Base-by-base conservation (phyloP, 2,113 vertebrate genomes). In the Scortum barcoo region DNA sequence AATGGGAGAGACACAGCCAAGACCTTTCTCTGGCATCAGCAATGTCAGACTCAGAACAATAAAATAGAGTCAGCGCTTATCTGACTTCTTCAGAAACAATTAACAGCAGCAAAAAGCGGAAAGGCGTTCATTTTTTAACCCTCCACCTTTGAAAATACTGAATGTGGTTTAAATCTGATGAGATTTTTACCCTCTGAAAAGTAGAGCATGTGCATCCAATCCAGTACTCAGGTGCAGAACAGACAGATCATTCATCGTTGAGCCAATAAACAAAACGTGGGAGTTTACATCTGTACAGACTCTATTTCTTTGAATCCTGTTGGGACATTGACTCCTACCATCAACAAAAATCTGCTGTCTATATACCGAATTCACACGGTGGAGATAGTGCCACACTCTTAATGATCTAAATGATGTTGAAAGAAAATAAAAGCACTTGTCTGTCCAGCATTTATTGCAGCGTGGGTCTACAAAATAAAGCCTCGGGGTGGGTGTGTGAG, bases 171-270 rank as follows among this genome's bases (percentile, higher is more conserved):
- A 46, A 65, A 75, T 7, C 7, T 50, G 54, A 26, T 26, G 33
- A 63, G 14, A 53, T 46, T 40, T 85, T 54, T 10, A 72, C 22
- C 17, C 70, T 81, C 46, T 58, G n/a, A 67, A 65, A 77, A 75
- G 46, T 30, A 54, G 42, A 72, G 76, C 80, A 66, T 83, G 76
- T 69, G 70, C 61, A 83, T 67, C 30, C 2, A 65, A 42, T 66
- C 53, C 54, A 50, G 28, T 53, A 71, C 63, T 73, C 78, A 84
- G 83, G 73, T 65, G 79, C 6, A 71, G 28, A 86, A 88, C 46
- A 57, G 61, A 72, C 30, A 70, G 61, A 38, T 76, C 19, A 44
- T 6, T 53, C 60, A 24, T 71, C 22, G 57, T 60, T 51, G 69
- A 75, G 26, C 62, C 73, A 74, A 50, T 66, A 78, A 88, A 81